Conservation (phyloP, 1,140 invertebrate species). For the Neodiprion pinetum region DNA sequence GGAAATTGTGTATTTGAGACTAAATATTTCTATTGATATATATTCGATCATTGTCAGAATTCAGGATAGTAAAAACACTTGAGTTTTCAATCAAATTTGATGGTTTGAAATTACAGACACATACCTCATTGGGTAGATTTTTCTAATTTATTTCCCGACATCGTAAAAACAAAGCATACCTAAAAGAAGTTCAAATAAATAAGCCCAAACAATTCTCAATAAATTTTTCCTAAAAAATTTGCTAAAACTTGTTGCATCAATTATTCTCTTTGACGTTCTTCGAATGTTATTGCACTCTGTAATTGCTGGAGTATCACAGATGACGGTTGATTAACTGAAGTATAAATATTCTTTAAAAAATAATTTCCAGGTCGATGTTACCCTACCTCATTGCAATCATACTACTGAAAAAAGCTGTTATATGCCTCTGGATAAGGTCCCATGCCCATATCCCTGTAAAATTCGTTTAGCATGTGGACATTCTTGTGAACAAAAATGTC, state of each 20-base stretch:
- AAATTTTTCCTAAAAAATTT: not conserved
- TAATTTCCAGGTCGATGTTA: not conserved
- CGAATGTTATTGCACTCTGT: no score
- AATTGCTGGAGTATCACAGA: no score
- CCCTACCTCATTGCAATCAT: not conserved
- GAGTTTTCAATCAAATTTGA: no score
- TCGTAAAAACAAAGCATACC: not conserved
- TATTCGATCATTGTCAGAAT: no score
- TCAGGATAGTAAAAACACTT: no score
- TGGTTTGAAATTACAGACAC: no score
- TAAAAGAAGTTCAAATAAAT: not conserved
- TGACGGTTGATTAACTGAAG: no score
- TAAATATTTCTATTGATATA: not conserved
- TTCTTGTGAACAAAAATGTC: slow-evolving; percentile 55
- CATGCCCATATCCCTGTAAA: slow-evolving; percentile 55
- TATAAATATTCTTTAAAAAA: no score
- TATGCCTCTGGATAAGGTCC: slow-evolving; percentile 39
- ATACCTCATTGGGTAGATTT: no score
- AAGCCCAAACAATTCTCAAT: not conserved
- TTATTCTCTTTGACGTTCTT: no score
- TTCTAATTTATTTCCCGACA: no score
- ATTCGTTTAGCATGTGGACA: slow-evolving; percentile 62
- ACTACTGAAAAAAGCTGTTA: slow-evolving; percentile 53
- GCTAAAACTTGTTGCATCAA: no score
- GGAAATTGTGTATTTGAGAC: not conserved